Evolutionary conservation across 2,113 vertebrate species (phyloP), one percentile per base, ranked within the genome.

Genomic region (Holacanthus passer): DNA sequence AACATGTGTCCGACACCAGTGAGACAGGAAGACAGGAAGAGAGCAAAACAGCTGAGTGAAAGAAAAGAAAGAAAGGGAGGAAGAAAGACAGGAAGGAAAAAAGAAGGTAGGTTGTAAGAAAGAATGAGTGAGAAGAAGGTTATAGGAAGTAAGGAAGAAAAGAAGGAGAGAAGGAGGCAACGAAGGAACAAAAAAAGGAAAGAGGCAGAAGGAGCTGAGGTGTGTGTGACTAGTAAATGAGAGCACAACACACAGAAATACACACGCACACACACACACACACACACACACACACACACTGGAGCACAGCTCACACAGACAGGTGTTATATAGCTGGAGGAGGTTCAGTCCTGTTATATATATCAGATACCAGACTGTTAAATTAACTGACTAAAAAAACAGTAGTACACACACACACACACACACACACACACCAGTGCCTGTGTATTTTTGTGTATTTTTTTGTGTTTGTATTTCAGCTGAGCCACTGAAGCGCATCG

Each of bases 261-360:
- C 55, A 66, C n/a, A 53, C 41, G 0, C 64, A 19, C 47, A 69
- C 55, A 48, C 27, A 43, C 69, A 55, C 50, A 55, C 68, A 59
- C 39, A 47, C 56, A 37, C 71, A 35, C 27, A 48, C n/a, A 32
- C 59, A 53, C 56, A 35, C 29, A 35, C 39, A 41, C 5, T 6
- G 1, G 13, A 7, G 20, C 32, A 64, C 32, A 45, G 43, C 22
- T 29, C 69, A 69, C 19, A 60, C 56, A 50, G 56, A 17, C 50
- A 81, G 82, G 64, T 88, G 82, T 71, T 64, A 20, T 47, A 27
- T 16, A 70, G 73, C 85, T 80, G 80, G 55, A 59, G 66, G 73
- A 48, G 64, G 53, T 50, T 76, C 31, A 16, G 31, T 9, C 47
- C 59, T 47, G 48, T 56, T 53, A 35, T 22, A 41, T 52, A 19